Evolutionary conservation across 2,797 vertebrate genomes (phyloP).

Genomic region (Melanotaenia maccullochi): DNA sequence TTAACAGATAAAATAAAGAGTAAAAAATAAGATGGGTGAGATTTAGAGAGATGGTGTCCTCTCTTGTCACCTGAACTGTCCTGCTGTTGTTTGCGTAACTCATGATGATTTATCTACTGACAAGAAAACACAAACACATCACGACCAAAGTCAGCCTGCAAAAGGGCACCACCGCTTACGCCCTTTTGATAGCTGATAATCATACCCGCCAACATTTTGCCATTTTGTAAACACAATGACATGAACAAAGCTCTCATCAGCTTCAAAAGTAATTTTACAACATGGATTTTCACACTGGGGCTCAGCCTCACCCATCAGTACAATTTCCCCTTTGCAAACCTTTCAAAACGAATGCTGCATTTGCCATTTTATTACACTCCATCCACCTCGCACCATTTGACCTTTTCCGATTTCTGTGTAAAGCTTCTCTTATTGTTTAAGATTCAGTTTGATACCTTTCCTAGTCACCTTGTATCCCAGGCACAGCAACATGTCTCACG

Average conservation of each 20-base stretch:
- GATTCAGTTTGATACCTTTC: background rate
- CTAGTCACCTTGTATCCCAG: background rate
- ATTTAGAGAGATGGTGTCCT: background rate
- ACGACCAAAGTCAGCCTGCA: slow-evolving; percentile 57
- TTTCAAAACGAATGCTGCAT: background rate
- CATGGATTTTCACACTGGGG: background rate
- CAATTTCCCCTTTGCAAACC: background rate
- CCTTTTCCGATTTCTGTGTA: background rate
- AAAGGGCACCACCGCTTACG: slow-evolving; percentile 62
- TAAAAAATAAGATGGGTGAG: slow-evolving; percentile 8
- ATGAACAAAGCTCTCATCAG: slow-evolving; percentile 9
- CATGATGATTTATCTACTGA: slow-evolving; percentile 59
- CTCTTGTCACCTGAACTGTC: slow-evolving; percentile 38
- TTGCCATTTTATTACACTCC: background rate
- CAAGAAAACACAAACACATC: slow-evolving; percentile 73
- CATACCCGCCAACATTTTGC: slow-evolving; percentile 53
- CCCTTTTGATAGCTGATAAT: slow-evolving; percentile 62
- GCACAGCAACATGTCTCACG: slow-evolving; percentile 14
- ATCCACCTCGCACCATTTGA: background rate
- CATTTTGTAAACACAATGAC: slow-evolving; percentile 46
- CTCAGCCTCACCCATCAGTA: background rate
- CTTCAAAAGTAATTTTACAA: slow-evolving; percentile 5
- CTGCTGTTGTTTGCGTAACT: slow-evolving; percentile 33
- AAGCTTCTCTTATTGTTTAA: background rate
- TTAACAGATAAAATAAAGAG: background rate